Evolutionary conservation across 2,888 invertebrate genomes (phyloP), one percentile per base, ranked within the genome.

Genomic region (Sminthurides aquaticus): DNA sequence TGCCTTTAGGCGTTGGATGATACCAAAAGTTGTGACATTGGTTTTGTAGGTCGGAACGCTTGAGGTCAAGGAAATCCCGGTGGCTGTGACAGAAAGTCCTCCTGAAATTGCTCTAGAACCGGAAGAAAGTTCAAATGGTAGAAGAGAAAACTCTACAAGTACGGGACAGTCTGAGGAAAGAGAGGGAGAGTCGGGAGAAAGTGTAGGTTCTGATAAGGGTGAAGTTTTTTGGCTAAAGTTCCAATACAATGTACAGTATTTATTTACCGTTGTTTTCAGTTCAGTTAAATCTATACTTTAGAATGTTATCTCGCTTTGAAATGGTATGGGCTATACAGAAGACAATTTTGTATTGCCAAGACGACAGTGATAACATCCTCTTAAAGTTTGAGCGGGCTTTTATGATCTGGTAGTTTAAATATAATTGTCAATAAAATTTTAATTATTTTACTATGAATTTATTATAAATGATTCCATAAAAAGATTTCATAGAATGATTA

Each of bases 11-110:
- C 20, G 28, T 28, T n/a, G n/a, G n/a, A n/a, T n/a, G n/a, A n/a
- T n/a, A n/a, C n/a, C n/a, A n/a, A n/a, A n/a, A n/a, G n/a, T n/a
- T n/a, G n/a, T n/a, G n/a, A n/a, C n/a, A n/a, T n/a, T n/a, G n/a
- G n/a, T n/a, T n/a, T n/a, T n/a, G n/a, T 28, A 67, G 67, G 52
- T 62, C n/a, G 67, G 67, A 48, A 67, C 60, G n/a, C 29, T 67
- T 18, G 67, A 65, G 20, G 62, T 67, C 8, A 43, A 60, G 5
- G 26, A 11, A 48, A 48, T 43, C 18, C 59, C 52, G 11, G 20
- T 20, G 52, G 18, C 8, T 18, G 11, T 20, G 3, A 52, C 52
- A 8, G 20, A 8, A 18, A 20, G 5, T 52, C 5, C 20, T 22
- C 18, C 52, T 52, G 20, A 8, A 18, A 34, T 15, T 5, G 15